Percentiles rank a stretch among this genome's conserved stretches.
Evolutionary conservation across 2,797 vertebrate genomes (phyloP).

Genomic region (Melanotaenia nigrans): DNA sequence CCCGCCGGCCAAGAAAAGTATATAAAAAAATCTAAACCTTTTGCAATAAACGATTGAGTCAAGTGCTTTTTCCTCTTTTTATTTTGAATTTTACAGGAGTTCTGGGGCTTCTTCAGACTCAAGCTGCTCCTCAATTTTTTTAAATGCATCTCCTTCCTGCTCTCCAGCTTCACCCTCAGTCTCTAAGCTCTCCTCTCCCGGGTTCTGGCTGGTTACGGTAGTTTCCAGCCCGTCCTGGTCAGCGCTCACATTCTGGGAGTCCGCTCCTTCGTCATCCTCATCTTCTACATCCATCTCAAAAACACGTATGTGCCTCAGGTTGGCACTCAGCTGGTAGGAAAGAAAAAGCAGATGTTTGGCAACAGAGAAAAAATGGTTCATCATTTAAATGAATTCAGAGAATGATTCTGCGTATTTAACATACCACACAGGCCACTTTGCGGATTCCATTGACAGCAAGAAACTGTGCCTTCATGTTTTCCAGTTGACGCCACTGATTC

Average conservation of each 20-base stretch:
- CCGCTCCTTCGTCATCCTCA: conserved; percentile 91
- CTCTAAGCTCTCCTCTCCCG: conserved; percentile 46
- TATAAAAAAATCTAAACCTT: neutral
- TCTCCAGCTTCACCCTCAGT: conserved; percentile 37
- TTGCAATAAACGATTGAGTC: neutral
- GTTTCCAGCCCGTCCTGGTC: conserved; percentile 84
- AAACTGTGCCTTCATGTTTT: conserved; percentile 97
- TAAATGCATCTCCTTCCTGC: conserved; percentile 25
- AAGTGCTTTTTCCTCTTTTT: neutral
- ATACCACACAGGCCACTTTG: conserved; percentile 96
- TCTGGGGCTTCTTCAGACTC: conserved; percentile 70
- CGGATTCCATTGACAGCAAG: conserved; percentile 95
- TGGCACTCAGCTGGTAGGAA: conserved; percentile 88
- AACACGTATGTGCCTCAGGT: conserved; percentile 93
- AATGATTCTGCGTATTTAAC: conserved; percentile 37
- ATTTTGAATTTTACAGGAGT: conserved; percentile 38
- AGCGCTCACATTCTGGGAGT: conserved; percentile 80
- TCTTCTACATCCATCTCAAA: conserved; percentile 99
- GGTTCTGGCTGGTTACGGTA: conserved; percentile 68
- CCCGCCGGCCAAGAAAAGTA: no score
- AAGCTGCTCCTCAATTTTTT: conserved; percentile 60
- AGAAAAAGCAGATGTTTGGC: conserved; percentile 5
- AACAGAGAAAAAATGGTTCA: neutral
- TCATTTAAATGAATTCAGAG: neutral
- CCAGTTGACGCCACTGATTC: conserved; percentile 93